phyloP scores from a whole-genome alignment of 1,140 invertebrate species.

The Nasonia vitripennis region DNA sequence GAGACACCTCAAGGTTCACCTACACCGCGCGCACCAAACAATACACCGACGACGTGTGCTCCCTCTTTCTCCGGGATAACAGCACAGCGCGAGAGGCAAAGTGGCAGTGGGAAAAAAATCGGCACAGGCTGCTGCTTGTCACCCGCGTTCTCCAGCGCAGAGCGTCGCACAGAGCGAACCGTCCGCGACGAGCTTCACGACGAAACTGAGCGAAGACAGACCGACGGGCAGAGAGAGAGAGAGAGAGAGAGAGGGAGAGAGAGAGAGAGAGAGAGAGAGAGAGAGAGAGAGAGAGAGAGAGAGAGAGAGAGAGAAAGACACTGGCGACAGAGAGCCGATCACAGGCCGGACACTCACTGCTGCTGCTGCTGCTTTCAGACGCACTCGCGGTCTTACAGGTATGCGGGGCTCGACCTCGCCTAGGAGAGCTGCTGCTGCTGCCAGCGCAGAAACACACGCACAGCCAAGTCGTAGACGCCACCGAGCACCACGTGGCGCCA shows the following conservation, averaged over 20 bases:
- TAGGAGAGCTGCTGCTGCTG: conserved; percentile 58
- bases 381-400: conserved; percentile 66
- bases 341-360: conserved; percentile 17
- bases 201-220: neutral
- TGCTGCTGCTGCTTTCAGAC: conserved; percentile 63
- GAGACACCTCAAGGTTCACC: too few relatives aligned
- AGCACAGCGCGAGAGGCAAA: neutral
- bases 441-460: neutral
- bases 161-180: neutral
- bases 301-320: neutral
- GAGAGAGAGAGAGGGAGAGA: neutral
- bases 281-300: neutral
- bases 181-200: neutral
- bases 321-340: neutral
- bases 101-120: neutral
- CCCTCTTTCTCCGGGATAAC: neutral
- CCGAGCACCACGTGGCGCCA: conserved; percentile 66
- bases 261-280: neutral
- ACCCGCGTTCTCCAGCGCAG: neutral
- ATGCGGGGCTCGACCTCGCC: conserved; percentile 73
- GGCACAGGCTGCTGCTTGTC: neutral
- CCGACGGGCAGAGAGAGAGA: neutral
- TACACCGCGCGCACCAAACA: conserved; percentile 13
- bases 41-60: neutral
- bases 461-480: neutral